Percentiles rank a stretch among this genome's conserved stretches.
Conservation (phyloP, 1,140 invertebrate genomes). For the Lasioglossum albipes region DNA sequence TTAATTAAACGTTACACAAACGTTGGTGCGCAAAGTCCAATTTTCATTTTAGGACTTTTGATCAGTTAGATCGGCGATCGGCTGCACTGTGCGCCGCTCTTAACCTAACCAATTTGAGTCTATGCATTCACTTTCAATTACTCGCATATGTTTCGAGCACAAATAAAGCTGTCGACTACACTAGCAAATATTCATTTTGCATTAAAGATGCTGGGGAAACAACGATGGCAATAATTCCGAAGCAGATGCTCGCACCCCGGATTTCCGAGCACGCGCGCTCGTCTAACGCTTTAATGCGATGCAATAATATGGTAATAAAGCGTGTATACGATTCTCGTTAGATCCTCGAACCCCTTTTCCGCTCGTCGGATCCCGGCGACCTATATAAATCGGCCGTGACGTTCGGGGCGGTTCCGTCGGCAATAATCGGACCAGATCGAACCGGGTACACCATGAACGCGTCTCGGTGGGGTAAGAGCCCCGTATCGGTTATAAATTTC, state of each 20-base stretch:
- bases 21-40: no score
- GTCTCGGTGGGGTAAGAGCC: background rate
- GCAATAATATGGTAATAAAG: conserved; percentile 60
- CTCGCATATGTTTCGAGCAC: no score
- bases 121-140: no score
- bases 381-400: conserved; percentile 54
- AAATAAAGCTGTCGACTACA: no score
- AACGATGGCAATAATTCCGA: background rate
- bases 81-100: no score
- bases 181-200: no score
- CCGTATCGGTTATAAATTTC: conserved; percentile 68
- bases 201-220: background rate
- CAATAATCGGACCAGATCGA: conserved; percentile 50
- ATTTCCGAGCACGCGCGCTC: background rate
- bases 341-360: conserved; percentile 47
- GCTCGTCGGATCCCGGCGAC: conserved; percentile 23
- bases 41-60: no score
- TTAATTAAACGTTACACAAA: no score
- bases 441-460: conserved; percentile 2
- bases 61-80: no score
- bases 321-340: conserved; percentile 56
- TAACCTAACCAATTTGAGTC: no score
- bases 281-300: conserved; percentile 41
- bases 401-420: conserved; percentile 43
- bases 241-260: conserved; percentile 28